Base-by-base conservation (phyloP, 2,797 vertebrate genomes). In the Onychomys leucogaster region DNA sequence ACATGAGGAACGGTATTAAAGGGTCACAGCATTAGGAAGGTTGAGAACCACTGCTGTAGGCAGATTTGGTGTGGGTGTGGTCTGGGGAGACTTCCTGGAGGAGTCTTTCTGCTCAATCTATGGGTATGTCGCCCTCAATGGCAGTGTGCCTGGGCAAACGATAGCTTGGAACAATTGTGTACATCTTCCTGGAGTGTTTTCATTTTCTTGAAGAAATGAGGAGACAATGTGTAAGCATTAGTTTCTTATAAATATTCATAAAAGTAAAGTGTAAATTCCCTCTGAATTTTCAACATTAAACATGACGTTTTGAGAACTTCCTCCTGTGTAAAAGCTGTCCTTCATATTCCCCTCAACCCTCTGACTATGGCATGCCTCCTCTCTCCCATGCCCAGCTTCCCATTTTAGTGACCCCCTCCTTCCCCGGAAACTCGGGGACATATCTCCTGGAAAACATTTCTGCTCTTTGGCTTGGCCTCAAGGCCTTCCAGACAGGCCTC, bases 261-360 rank as follows among this genome's bases (percentile, higher is more conserved):
- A 46, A 84, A 84, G 61, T 34, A 8, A 85, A 21, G 21, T 46
- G 59, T 10, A 94, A 90, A 37, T 77, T 92, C 25, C 46, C 43
- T 6, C 8, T 49, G 59, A 85, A 73, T 82, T 94, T 92, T 92
- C 82, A 78, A 46, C 27, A n/a, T 69, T 67, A 94, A 90, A 65
- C n/a, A 61, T 63, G 46, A 57, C 9, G 29, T 61, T 92, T 92
- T 11, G 55, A 83, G 80, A 93, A 80, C 41, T 49, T 76, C 82
- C n/a, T 29, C 6, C 25, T 34, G 59, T 21, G 29, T 63, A 12
- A 34, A 65, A 21, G 29, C 59, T 65, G 2, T 43, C 19, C 13
- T 6, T 57, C 4, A 27, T 6, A 32, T 83, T 43, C 17, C 46
- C 77, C 11, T 57, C 4, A 21, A 3, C 9, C 17, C 25, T 86